These are phyloP conservation scores for Tribolium castaneum DNA, from an alignment of 1,140 invertebrate genomes.

Conservation along the genomic window DNA sequence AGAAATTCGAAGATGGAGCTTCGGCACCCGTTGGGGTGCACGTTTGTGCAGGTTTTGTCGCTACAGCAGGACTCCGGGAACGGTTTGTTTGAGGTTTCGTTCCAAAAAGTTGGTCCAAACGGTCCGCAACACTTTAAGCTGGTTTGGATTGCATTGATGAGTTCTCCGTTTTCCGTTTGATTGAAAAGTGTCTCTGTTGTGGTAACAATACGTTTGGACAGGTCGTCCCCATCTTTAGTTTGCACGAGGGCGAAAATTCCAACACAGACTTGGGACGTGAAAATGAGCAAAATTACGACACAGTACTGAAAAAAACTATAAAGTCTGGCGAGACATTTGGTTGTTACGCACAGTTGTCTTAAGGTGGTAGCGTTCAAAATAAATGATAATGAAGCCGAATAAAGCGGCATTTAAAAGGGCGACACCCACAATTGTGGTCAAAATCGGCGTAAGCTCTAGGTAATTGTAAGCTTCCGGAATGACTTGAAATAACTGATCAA, in stretches of 20 bases:
- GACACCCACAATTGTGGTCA: neutral
- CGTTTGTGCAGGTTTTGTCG: neutral
- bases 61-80: neutral
- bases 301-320: neutral
- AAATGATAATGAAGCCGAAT: neutral
- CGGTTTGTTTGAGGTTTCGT: neutral
- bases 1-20: neutral
- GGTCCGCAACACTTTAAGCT: neutral
- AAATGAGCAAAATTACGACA: neutral
- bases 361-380: neutral
- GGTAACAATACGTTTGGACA: neutral
- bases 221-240: neutral
- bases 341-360: too few relatives aligned
- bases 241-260: neutral
- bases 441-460: neutral
- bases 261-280: neutral
- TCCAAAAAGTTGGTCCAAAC: neutral
- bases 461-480: neutral
- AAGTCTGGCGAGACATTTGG: neutral
- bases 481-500: neutral
- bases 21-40: neutral
- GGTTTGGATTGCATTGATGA: neutral
- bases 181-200: neutral
- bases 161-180: neutral
- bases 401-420: neutral